Base-by-base conservation (phyloP, 2,797 vertebrate genomes). In the Megalops cyprinoides region DNA sequence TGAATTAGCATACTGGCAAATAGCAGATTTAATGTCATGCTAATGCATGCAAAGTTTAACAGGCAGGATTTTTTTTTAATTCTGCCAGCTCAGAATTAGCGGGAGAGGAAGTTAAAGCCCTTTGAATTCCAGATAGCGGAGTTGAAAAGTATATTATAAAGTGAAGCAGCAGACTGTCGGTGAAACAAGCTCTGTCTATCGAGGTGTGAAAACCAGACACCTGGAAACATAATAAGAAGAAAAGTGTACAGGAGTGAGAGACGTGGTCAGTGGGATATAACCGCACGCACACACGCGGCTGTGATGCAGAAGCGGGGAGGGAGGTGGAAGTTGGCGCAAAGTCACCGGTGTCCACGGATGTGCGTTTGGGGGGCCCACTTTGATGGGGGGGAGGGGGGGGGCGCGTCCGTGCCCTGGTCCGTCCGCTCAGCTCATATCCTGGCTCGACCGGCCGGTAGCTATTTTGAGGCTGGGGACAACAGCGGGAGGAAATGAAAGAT, bases 161-260 rank as follows among this genome's bases (percentile, higher is more conserved):
- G 51, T 84, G 44, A 25, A 84, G 42, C 74, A 77, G 15, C 39
- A 71, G 58, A 31, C 51, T 46, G 74, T n/a, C 20, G 9, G 53
- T 42, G 42, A 67, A 77, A 83, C 46, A 79, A 78, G 71, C 82
- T 74, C 48, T 60, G 14, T 74, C 73, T 42, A 79, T 73, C 44
- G 42, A 46, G 20, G 69, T 46, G 39, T 58, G 48, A 51, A 77
- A 42, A 39, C 56, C 69, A 86, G 34, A 83, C 78, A 84, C 81
- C 81, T 85, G 81, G 82, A 85, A 78, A 78, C 80, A 31, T 78
- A 81, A 75, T 84, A 85, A 83, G 85, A 85, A 80, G 79, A 75
- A 79, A 76, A 83, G 53, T 62, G 39, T 44, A 51, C 49, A 39
- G 42, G 76, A 37, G 34, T 75, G 20, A 10, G 20, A 48, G 74